These are phyloP conservation scores for Conops quadrifasciatus DNA, from an alignment of 2,888 invertebrate species.

Conservation along the genomic window DNA sequence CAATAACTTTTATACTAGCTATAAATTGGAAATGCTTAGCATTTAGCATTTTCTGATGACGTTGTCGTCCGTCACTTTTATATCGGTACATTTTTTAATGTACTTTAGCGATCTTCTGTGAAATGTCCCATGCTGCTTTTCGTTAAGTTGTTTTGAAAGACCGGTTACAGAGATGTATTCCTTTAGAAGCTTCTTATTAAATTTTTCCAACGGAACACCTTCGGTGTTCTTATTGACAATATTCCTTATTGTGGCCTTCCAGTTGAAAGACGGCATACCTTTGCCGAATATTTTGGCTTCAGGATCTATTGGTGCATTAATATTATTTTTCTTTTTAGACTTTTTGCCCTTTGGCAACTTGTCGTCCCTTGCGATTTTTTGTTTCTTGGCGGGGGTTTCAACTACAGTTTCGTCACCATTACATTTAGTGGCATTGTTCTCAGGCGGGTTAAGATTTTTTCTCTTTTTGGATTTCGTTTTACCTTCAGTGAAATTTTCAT, in stretches of 20 bases:
- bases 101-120: conserved; percentile 77
- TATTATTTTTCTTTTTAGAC: conserved; percentile 15
- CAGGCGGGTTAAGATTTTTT: conserved; percentile 46
- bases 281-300: not conserved
- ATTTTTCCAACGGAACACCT: conserved; percentile 75
- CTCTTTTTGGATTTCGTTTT: conserved; percentile 60
- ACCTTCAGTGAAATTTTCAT: not conserved
- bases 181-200: conserved; percentile 78
- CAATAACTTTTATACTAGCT: too few species aligned
- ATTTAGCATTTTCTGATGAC: conserved; percentile 63
- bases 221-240: conserved; percentile 65
- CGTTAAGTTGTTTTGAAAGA: conserved; percentile 62
- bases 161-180: conserved; percentile 67
- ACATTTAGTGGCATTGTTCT: conserved; percentile 65
- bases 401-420: conserved; percentile 45
- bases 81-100: conserved; percentile 71
- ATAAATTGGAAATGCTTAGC: not conserved
- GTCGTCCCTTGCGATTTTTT: too few species aligned
- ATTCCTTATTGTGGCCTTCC: conserved; percentile 50
- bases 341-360: not conserved
- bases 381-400: conserved; percentile 35
- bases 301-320: too few species aligned
- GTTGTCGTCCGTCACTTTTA: conserved; percentile 72
- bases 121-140: conserved; percentile 69
- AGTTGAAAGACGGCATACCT: conserved; percentile 49